Conservation (phyloP, 1,140 invertebrate genomes). For the Apis laboriosa region DNA sequence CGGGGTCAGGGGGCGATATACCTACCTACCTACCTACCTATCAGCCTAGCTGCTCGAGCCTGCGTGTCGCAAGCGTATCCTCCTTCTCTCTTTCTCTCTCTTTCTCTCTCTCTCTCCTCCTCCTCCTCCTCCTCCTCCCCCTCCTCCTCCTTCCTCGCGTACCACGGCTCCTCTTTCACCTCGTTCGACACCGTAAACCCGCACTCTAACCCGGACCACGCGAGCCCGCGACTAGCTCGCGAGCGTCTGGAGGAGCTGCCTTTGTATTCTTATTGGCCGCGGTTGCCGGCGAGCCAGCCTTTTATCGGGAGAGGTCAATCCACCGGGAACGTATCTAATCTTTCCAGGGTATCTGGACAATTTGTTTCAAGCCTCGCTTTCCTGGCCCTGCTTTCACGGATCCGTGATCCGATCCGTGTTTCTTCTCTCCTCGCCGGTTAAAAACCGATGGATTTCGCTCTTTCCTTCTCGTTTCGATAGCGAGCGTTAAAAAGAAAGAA, state of each 20-base stretch:
- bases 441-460: neutral
- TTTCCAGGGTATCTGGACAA: constrained; percentile 50
- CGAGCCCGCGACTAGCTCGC: constrained; percentile 28
- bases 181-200: constrained; percentile 50
- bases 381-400: constrained; percentile 48
- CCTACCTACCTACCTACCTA: constrained; percentile 71
- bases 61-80: constrained; percentile 70
- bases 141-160: constrained; percentile 30
- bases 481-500: too few relatives aligned
- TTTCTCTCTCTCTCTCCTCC: constrained; percentile 44
- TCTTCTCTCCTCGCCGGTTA: constrained; percentile 17
- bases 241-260: constrained; percentile 39
- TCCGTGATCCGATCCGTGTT: constrained; percentile 6
- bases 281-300: constrained; percentile 17
- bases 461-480: neutral
- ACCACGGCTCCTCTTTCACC: constrained; percentile 53
- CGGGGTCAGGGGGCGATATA: constrained; percentile 77
- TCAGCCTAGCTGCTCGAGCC: constrained; percentile 52
- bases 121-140: constrained; percentile 56
- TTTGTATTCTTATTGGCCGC: constrained; percentile 38
- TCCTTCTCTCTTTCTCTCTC: constrained; percentile 45
- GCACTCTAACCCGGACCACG: constrained; percentile 58
- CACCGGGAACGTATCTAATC: constrained; percentile 48
- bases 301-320: constrained; percentile 45
- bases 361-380: constrained; percentile 37